Evolutionary conservation across 2,113 vertebrate genomes (phyloP), one percentile per base, ranked within the genome.

Genomic region (Ovis canadensis): DNA sequence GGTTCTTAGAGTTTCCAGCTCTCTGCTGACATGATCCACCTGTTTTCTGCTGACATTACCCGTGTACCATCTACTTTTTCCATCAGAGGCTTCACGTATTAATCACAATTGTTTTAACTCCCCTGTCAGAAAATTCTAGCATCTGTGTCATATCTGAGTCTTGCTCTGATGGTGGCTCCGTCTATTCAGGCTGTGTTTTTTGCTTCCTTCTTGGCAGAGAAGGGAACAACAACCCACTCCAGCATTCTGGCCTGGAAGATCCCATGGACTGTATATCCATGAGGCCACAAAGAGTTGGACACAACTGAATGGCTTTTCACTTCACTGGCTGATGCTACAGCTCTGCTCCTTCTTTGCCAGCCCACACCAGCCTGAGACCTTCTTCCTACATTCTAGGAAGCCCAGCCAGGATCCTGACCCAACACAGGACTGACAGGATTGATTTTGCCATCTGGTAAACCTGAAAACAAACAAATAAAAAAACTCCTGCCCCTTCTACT

Each of bases 141-240:
- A 5, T 7, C 57, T 55, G 27, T 16, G 27, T 59, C 96, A 4
- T 9, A n/a, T 11, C 27, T 27, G 57, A 96, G 48, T 43, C 50
- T 23, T n/a, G 25, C 12, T 45, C 27, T 25, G 40, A 59, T 6
- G 3, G 27, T 11, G 16, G 33, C 59, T 86, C 55, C 27, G 4
- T 50, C 81, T 80, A 31, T 81, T 50, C 43, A 77, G 27, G 19
- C 17, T 31, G 6, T 10, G 52, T 3, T 40, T 90, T 48, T 33
- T 64, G 6, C 36, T 15, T n/a, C 55, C 48, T 31, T 80, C 62
- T 77, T 14, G 29, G 19, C n/a, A 12, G n/a, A 40, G 67, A 71
- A 6, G 67, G 67, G n/a, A 40, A 6, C 0, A 0, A n/a, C n/a
- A 12, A 12, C 10, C 19, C n/a, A 23, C n/a, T 71, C 19, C 67